These are phyloP conservation scores for Carassius carassius DNA, from an alignment of 2,113 vertebrate genomes.

Conservation along the genomic window DNA sequence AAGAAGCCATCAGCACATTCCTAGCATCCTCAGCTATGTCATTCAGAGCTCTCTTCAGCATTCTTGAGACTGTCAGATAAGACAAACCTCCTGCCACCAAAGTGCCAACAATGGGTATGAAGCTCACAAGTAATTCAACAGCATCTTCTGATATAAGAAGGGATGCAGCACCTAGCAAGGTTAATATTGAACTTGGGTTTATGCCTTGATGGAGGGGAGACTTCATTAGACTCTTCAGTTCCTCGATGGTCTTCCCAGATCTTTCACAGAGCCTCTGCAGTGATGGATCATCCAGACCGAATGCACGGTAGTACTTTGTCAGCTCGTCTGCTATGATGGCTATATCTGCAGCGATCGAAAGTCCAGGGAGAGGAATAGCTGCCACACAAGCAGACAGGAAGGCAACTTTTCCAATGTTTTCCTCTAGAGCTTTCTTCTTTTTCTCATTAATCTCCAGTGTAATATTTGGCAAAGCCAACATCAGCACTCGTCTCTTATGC, in stretches of 20 bases:
- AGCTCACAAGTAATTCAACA: slow-evolving; percentile 59
- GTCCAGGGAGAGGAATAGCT: slow-evolving; percentile 64
- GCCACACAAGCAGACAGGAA: slow-evolving; percentile 63
- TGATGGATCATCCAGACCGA: slow-evolving; percentile 70
- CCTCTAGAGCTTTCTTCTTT: slow-evolving; percentile 68
- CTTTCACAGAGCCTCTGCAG: slow-evolving; percentile 67
- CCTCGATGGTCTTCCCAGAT: slow-evolving; percentile 65
- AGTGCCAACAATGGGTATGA: slow-evolving; percentile 66
- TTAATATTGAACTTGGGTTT: slow-evolving; percentile 57
- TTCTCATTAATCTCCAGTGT: slow-evolving; percentile 47
- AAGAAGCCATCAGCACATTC: slow-evolving; percentile 66
- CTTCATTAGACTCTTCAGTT: slow-evolving; percentile 66
- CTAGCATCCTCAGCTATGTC: slow-evolving; percentile 67
- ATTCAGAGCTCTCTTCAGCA: slow-evolving; percentile 66
- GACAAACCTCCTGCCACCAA: slow-evolving; percentile 67
- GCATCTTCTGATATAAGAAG: slow-evolving; percentile 46
- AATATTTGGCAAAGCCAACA: too few relatives aligned
- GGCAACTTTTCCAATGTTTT: slow-evolving; percentile 69
- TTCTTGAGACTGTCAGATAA: slow-evolving; percentile 64
- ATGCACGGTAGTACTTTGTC: slow-evolving; percentile 64
- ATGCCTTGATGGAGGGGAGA: slow-evolving; percentile 66
- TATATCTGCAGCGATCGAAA: slow-evolving; percentile 65
- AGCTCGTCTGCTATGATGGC: slow-evolving; percentile 63
- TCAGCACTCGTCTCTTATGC: slow-evolving; percentile 9
- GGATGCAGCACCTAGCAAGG: slow-evolving; percentile 62